phyloP scores from a whole-genome alignment of 2,888 invertebrate species.

The Phanerotoma sp. region DNA sequence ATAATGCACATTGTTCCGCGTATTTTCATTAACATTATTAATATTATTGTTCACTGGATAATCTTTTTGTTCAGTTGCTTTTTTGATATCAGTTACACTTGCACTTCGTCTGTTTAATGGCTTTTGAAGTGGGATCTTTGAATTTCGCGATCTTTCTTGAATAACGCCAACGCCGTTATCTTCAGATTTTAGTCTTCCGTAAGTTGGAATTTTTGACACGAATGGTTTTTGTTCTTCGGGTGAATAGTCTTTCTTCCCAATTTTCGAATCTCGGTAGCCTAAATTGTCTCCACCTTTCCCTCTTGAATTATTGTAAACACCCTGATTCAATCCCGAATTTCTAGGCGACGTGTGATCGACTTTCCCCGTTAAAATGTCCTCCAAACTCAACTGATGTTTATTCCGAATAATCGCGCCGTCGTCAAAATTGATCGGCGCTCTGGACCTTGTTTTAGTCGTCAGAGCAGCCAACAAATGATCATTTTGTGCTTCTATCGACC shows the following conservation, averaged over 20 bases:
- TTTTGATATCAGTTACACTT: conserved; percentile 63
- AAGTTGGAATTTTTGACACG: conserved; percentile 44
- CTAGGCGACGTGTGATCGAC: conserved; percentile 32
- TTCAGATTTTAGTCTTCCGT: conserved; percentile 35
- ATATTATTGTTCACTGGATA: conserved; percentile 19
- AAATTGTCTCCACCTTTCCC: too few species aligned
- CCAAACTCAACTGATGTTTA: conserved; percentile 49
- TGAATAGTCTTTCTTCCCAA: conserved; percentile 40
- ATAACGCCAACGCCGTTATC: conserved; percentile 24
- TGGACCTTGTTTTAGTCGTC: conserved; percentile 48
- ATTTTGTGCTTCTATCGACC: conserved; percentile 35
- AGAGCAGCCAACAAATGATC: conserved; percentile 48
- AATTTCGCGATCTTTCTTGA: conserved; percentile 35
- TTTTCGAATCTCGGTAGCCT: too few species aligned
- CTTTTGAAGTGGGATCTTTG: conserved; percentile 47
- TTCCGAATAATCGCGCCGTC: conserved; percentile 43
- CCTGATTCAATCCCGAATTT: too few species aligned
- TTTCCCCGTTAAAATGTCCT: conserved; percentile 47
- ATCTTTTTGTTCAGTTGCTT: conserved; percentile 62
- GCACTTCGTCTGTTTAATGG: conserved; percentile 50
- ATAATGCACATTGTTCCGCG: too few species aligned
- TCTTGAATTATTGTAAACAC: too few species aligned
- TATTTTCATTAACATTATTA: background rate
- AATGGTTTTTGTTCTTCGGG: conserved; percentile 40
- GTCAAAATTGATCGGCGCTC: conserved; percentile 50